Conservation (phyloP, 2,888 invertebrate species). For the Seira musarum region DNA sequence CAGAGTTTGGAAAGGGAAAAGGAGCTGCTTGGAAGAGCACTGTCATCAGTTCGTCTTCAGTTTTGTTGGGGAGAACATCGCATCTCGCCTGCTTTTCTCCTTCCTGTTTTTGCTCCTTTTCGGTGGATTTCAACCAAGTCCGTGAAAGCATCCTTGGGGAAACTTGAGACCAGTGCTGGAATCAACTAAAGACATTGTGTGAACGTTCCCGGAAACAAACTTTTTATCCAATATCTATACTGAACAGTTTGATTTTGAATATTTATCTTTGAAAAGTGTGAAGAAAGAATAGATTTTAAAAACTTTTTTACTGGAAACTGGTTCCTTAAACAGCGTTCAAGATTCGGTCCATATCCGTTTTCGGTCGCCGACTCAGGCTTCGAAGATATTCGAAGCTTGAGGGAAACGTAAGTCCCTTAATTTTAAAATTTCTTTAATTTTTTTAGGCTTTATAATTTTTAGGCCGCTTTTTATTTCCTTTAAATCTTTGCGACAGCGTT, state of each 20-base stretch:
- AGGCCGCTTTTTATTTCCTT: no score
- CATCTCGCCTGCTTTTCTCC: background rate
- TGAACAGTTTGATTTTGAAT: no score
- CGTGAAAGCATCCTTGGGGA: no score
- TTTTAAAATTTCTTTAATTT: constrained; percentile 17
- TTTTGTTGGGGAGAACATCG: constrained; percentile 28
- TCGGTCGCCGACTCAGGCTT: constrained; percentile 69
- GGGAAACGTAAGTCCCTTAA: constrained; percentile 66
- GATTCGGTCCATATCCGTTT: constrained; percentile 70
- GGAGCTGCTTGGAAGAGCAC: constrained; percentile 19
- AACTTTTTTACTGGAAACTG: constrained; percentile 4
- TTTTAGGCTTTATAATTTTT: constrained; percentile 10
- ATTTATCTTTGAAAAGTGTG: no score
- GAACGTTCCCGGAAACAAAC: background rate
- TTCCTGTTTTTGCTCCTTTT: no score
- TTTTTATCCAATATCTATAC: no score
- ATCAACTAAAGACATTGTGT: constrained; percentile 23
- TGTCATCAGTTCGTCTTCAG: constrained; percentile 39
- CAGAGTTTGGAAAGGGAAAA: no score
- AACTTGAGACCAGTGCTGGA: constrained; percentile 1
- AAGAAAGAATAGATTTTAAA: no score
- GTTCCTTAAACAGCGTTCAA: constrained; percentile 50
- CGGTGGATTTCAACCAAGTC: no score
- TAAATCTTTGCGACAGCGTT: no score
- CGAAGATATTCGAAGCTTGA: constrained; percentile 69